Base-by-base conservation (phyloP, 2,797 vertebrate species). In the Cryptoblepharus egeriae region DNA sequence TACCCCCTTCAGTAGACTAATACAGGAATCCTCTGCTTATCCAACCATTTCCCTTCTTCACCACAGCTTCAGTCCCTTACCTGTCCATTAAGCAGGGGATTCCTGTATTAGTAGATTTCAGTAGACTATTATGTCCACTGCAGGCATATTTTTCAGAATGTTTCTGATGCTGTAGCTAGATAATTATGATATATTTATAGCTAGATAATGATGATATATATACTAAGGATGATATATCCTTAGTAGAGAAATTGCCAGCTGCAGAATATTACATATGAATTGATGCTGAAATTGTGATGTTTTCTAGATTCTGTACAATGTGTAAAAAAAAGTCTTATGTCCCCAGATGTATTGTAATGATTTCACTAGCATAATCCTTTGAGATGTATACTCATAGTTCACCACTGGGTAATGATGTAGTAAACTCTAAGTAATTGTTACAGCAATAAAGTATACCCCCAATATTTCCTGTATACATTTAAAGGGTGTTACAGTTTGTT, bases 1-100 rank as follows among this genome's bases (percentile, higher is more conserved):
- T 85, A 85, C 67, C 76, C 89, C 72, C 80, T 91, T 85, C 78
- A 65, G n/a, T n/a, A n/a, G n/a, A n/a, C n/a, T n/a, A n/a, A n/a
- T n/a, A n/a, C n/a, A n/a, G n/a, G n/a, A n/a, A n/a, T n/a, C n/a
- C n/a, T n/a, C n/a, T n/a, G n/a, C n/a, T n/a, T n/a, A n/a, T n/a
- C n/a, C n/a, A n/a, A n/a, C n/a, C n/a, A n/a, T n/a, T n/a, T n/a
- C n/a, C n/a, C n/a, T n/a, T n/a, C n/a, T n/a, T n/a, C n/a, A n/a
- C n/a, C n/a, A n/a, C n/a, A n/a, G n/a, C n/a, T n/a, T n/a, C n/a
- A n/a, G n/a, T n/a, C n/a, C n/a, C n/a, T n/a, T n/a, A n/a, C n/a
- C n/a, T n/a, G n/a, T n/a, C n/a, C n/a, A n/a, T n/a, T n/a, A n/a
- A n/a, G n/a, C n/a, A n/a, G n/a, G n/a, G n/a, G n/a, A n/a, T n/a